Percentiles rank a stretch among this genome's conserved stretches.
phyloP scores from a whole-genome alignment of 2,888 invertebrate genomes.

The Polyploca ridens region DNA sequence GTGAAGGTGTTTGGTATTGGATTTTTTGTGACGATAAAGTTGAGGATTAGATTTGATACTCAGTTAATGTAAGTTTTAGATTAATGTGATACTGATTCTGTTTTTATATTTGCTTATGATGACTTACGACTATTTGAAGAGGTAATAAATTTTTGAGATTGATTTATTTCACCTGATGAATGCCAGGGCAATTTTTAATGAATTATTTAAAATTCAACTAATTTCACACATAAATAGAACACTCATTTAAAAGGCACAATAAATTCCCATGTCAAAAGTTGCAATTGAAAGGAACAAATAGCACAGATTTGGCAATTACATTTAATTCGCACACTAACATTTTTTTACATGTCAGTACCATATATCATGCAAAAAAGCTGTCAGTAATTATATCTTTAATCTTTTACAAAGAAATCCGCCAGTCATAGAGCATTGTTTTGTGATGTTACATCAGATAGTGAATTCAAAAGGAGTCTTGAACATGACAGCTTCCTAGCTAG shows the following conservation, averaged over 20 bases:
- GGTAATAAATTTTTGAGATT: background rate
- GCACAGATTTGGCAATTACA: background rate
- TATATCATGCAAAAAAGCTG: slow-evolving; percentile 7
- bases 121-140: background rate
- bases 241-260: background rate
- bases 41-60: slow-evolving; percentile 31
- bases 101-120: background rate
- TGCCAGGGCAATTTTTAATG: too few relatives aligned
- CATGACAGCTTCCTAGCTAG: slow-evolving; percentile 9
- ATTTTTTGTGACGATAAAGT: slow-evolving; percentile 24
- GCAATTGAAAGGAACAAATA: background rate
- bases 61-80: slow-evolving; percentile 10
- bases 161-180: background rate
- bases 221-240: too few relatives aligned
- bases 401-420: slow-evolving; percentile 13
- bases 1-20: slow-evolving; percentile 35
- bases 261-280: background rate
- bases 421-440: slow-evolving; percentile 9
- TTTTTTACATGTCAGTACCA: background rate
- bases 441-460: slow-evolving; percentile 7
- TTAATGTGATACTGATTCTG: slow-evolving; percentile 5
- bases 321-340: background rate
- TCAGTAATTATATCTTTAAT: background rate
- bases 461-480: slow-evolving; percentile 9
- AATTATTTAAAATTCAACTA: too few relatives aligned